These are phyloP conservation scores for Glyptemys insculpta DNA, from an alignment of 2,797 vertebrate species.

Conservation along the genomic window DNA sequence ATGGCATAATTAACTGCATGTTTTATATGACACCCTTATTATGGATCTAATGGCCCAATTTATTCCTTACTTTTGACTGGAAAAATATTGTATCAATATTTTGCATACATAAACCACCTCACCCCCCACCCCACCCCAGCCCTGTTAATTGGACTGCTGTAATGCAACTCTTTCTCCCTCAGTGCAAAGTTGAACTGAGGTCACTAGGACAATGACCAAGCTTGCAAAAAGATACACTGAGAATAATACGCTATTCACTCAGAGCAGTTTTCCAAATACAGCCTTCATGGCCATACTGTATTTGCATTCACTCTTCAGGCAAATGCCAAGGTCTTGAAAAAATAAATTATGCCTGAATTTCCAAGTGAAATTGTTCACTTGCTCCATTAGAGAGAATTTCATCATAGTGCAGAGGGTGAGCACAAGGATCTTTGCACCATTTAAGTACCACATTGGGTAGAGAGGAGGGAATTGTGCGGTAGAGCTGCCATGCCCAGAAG, in stretches of 20 bases:
- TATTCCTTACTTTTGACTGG: not conserved
- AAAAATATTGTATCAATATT: not conserved
- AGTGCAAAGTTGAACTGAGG: not conserved
- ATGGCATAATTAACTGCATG: not conserved
- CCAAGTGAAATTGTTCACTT: conserved; percentile 58
- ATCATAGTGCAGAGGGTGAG: not conserved
- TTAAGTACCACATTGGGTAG: not conserved
- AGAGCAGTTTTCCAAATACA: conserved; percentile 22
- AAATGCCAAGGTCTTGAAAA: not conserved
- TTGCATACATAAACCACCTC: not conserved
- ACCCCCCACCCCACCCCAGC: not conserved
- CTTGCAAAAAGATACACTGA: conserved; percentile 29
- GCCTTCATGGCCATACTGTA: not conserved
- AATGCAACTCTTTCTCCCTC: conserved; percentile 33
- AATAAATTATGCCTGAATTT: not conserved
- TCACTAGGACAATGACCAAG: not conserved
- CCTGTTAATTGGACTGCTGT: conserved; percentile 40
- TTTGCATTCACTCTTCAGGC: conserved; percentile 41
- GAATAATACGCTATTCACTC: conserved; percentile 8
- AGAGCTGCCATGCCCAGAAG: not conserved
- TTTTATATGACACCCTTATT: not conserved
- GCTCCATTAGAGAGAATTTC: conserved; percentile 5
- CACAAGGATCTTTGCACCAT: not conserved
- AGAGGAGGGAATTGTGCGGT: not conserved
- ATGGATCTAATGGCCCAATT: not conserved